Conservation (phyloP, 2,888 invertebrate genomes). For the Spatulosminthurus flaviceps region DNA sequence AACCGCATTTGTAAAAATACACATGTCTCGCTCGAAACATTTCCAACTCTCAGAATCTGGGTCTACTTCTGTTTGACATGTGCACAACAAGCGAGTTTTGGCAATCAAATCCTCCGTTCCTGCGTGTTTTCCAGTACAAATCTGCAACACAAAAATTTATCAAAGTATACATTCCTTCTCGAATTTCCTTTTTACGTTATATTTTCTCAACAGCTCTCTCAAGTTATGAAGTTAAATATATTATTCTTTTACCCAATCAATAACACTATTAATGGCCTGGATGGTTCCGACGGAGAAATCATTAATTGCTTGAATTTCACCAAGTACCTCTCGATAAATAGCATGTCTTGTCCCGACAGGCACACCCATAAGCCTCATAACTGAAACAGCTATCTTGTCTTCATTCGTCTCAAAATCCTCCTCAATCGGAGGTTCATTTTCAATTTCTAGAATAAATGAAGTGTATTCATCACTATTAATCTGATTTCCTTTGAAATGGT, state of each 20-base stretch:
- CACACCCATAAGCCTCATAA: slow-evolving; percentile 54
- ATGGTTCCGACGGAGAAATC: slow-evolving; percentile 53
- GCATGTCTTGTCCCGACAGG: slow-evolving; percentile 48
- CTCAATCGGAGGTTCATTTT: slow-evolving; percentile 13
- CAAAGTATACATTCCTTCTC: neutral
- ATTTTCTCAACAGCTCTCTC: too few species aligned
- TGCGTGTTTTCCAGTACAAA: slow-evolving; percentile 36
- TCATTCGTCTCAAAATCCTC: slow-evolving; percentile 48
- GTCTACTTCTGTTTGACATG: slow-evolving; percentile 47
- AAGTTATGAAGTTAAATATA: too few species aligned
- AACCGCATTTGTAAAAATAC: slow-evolving; percentile 29
- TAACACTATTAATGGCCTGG: slow-evolving; percentile 45
- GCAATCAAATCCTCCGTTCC: slow-evolving; percentile 33
- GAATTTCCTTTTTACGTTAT: neutral
- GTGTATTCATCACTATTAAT: too few species aligned
- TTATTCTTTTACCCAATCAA: slow-evolving; percentile 53
- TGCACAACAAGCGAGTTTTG: slow-evolving; percentile 45
- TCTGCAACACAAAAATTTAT: neutral
- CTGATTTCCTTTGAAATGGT: too few species aligned
- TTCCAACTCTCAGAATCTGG: slow-evolving; percentile 49
- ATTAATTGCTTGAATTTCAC: slow-evolving; percentile 49
- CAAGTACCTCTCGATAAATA: slow-evolving; percentile 51
- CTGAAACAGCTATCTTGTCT: slow-evolving; percentile 49
- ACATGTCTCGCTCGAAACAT: slow-evolving; percentile 48
- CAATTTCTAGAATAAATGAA: slow-evolving; percentile 27